Percentiles rank a stretch among this genome's conserved stretches.
These are phyloP conservation scores for Cololabis saira DNA, from an alignment of 2,113 vertebrate species.

Conservation along the genomic window DNA sequence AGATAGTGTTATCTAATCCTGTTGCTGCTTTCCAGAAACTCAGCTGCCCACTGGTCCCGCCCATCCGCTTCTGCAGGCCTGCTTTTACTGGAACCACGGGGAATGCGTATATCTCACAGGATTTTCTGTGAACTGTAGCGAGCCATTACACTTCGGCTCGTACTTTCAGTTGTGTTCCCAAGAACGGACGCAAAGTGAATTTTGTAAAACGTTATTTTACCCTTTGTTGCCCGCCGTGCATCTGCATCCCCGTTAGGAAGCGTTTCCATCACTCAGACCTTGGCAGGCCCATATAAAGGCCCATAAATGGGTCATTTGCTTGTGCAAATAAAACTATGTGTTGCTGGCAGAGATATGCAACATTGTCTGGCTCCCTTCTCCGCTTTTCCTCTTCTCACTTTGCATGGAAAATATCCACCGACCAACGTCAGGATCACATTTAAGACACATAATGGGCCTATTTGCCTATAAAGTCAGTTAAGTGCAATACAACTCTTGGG, in stretches of 20 bases:
- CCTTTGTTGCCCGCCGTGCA: background rate
- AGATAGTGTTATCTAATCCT: slow-evolving; percentile 47
- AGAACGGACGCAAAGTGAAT: background rate
- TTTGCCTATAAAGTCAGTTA: too few species aligned
- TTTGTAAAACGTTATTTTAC: background rate
- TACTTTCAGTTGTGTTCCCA: background rate
- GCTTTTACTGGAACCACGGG: slow-evolving; percentile 29
- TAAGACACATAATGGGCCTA: background rate
- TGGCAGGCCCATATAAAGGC: background rate
- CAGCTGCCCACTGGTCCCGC: slow-evolving; percentile 10
- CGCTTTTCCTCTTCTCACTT: background rate
- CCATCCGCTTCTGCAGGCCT: background rate
- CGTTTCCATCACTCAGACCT: background rate
- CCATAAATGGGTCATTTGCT: slow-evolving; percentile 43
- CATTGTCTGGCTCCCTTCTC: background rate
- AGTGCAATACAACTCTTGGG: too few species aligned
- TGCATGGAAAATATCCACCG: slow-evolving; percentile 10
- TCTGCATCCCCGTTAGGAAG: slow-evolving; percentile 4
- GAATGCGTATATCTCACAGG: slow-evolving; percentile 15
- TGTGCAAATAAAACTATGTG: slow-evolving; percentile 44
- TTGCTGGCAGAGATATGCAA: slow-evolving; percentile 16
- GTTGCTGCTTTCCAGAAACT: slow-evolving; percentile 27
- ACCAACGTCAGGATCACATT: background rate
- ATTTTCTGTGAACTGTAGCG: slow-evolving; percentile 1
- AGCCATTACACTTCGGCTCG: background rate